Conservation (phyloP, 2,113 vertebrate genomes). For the Aspiorhynchus laticeps region DNA sequence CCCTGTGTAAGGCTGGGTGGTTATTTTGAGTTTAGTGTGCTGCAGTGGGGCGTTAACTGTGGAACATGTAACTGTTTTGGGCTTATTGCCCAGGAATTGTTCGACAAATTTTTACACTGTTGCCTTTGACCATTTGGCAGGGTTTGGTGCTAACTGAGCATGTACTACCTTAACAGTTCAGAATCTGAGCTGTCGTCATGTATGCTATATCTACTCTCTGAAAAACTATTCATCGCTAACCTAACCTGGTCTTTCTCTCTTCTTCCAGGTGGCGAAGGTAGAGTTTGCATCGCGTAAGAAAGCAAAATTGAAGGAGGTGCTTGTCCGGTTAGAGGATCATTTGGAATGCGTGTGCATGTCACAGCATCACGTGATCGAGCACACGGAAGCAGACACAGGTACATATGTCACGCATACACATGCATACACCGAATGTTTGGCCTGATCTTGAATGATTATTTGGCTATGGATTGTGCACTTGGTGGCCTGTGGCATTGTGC, state of each 20-base stretch:
- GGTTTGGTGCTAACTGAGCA: background rate
- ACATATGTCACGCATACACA: slow-evolving; percentile 55
- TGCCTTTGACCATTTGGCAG: slow-evolving; percentile 41
- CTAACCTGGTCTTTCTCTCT: slow-evolving; percentile 12
- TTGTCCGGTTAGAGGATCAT: slow-evolving; percentile 96
- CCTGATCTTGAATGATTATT: slow-evolving; percentile 39
- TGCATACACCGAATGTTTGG: slow-evolving; percentile 30
- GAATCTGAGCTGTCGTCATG: background rate
- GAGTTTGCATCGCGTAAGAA: slow-evolving; percentile 90
- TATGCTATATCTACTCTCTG: background rate
- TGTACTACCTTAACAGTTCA: no score
- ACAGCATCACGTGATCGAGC: slow-evolving; percentile 85
- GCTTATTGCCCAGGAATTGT: slow-evolving; percentile 25
- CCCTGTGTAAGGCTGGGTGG: slow-evolving; percentile 56
- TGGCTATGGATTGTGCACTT: slow-evolving; percentile 60
- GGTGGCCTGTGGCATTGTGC: slow-evolving; percentile 53
- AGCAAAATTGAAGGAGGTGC: slow-evolving; percentile 96
- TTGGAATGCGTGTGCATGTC: slow-evolving; percentile 90
- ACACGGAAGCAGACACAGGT: slow-evolving; percentile 92
- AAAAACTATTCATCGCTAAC: background rate
- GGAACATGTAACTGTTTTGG: slow-evolving; percentile 33
- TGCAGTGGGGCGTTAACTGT: background rate
- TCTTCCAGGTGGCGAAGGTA: slow-evolving; percentile 93
- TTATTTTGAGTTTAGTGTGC: slow-evolving; percentile 31
- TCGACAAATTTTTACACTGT: background rate